Percentiles rank a stretch among this genome's conserved stretches.
phyloP scores from a whole-genome alignment of 2,888 invertebrate genomes.

The Napeogenes sylphis region DNA sequence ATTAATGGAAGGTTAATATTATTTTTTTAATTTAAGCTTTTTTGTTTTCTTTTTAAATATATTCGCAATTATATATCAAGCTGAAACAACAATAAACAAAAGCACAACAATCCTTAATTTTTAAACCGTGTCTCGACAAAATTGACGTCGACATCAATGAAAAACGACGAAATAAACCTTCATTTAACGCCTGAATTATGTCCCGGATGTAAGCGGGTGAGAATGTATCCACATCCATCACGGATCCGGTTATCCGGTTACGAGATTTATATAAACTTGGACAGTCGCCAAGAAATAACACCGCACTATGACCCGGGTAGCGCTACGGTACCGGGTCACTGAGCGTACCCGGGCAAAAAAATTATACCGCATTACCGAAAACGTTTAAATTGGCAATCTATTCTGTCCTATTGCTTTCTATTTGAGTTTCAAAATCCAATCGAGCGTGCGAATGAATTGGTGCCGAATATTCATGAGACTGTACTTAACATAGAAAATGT shows the following conservation, averaged over 20 bases:
- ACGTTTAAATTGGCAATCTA: slow-evolving; percentile 14
- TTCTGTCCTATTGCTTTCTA: no score
- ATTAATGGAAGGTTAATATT: no score
- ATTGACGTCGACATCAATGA: not conserved
- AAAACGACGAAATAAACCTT: slow-evolving; percentile 10
- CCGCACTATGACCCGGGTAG: slow-evolving; percentile 7
- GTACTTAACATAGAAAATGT: no score
- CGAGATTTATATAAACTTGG: slow-evolving; percentile 26
- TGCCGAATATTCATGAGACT: no score
- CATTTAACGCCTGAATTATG: slow-evolving; percentile 18
- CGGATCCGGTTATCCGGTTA: slow-evolving; percentile 26
- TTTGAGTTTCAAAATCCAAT: no score
- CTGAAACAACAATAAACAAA: no score
- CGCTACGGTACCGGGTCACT: slow-evolving; percentile 29
- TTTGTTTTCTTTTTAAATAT: no score
- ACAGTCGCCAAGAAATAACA: slow-evolving; percentile 18
- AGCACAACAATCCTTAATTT: no score
- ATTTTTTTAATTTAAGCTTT: no score
- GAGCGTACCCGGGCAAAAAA: slow-evolving; percentile 20
- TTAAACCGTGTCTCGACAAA: not conserved
- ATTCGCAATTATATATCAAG: no score
- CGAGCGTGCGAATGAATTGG: no score
- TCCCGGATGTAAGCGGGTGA: slow-evolving; percentile 10
- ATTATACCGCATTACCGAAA: slow-evolving; percentile 27
- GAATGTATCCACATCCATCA: slow-evolving; percentile 22